Conservation (phyloP, 2,113 vertebrate genomes). For the Larimichthys polyactis region DNA sequence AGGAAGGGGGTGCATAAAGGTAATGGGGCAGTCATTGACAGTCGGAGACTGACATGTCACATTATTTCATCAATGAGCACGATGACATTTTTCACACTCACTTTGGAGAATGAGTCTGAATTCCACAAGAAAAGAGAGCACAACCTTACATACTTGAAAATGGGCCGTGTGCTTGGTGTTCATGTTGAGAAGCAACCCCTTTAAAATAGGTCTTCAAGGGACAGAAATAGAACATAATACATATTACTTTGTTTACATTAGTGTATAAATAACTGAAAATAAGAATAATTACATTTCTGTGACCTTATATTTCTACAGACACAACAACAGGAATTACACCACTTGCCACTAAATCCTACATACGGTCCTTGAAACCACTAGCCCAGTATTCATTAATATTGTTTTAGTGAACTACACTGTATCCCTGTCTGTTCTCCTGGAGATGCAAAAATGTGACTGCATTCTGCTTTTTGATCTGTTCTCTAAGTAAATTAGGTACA, state of each 20-base stretch:
- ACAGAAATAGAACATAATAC: too few relatives aligned
- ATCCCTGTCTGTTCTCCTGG: not conserved
- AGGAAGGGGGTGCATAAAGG: not conserved
- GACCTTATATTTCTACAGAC: too few relatives aligned
- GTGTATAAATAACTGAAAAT: too few relatives aligned
- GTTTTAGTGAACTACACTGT: not conserved
- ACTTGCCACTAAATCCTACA: too few relatives aligned
- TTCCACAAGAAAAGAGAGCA: not conserved
- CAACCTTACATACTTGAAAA: not conserved
- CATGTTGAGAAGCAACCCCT: not conserved
- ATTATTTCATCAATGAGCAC: slow-evolving; percentile 28
- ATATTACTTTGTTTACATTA: too few relatives aligned
- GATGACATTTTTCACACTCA: slow-evolving; percentile 10
- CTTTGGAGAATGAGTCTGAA: slow-evolving; percentile 15
- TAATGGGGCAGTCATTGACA: slow-evolving; percentile 30
- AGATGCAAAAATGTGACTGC: too few relatives aligned
- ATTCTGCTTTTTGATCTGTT: slow-evolving; percentile 3
- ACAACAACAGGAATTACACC: too few relatives aligned
- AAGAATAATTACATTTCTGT: too few relatives aligned
- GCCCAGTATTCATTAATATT: too few relatives aligned
- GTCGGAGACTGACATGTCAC: slow-evolving; percentile 24
- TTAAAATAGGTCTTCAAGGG: not conserved
- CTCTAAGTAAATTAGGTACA: not conserved
- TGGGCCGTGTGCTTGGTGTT: not conserved
- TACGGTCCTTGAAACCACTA: too few relatives aligned